Evolutionary conservation across 2,888 invertebrate species (phyloP).

Genomic region (Cyrtodaria siliqua): DNA sequence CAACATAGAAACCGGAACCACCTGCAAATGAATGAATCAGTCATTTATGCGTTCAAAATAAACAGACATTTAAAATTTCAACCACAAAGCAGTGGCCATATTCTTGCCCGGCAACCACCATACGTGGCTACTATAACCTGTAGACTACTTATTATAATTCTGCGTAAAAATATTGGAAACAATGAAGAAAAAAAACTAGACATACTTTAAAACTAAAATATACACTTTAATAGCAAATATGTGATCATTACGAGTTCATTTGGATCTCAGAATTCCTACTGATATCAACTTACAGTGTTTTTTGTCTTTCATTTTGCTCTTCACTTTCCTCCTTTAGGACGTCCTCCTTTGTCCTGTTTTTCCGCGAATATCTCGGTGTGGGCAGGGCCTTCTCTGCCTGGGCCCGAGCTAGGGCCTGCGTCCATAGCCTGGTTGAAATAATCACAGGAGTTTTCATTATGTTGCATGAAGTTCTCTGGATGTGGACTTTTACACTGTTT

Average conservation of each 20-base stretch:
- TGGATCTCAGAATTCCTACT: background rate
- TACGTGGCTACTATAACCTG: too few species aligned
- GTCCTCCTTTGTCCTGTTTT: constrained; percentile 65
- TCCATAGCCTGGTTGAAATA: constrained; percentile 55
- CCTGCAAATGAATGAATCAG: constrained; percentile 39
- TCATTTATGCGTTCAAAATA: background rate
- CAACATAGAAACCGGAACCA: constrained; percentile 55
- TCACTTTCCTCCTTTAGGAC: constrained; percentile 59
- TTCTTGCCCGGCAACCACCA: too few species aligned
- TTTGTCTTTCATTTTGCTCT: constrained; percentile 46
- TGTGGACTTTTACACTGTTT: too few species aligned
- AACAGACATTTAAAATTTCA: background rate
- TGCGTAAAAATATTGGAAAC: too few species aligned
- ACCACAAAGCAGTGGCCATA: too few species aligned
- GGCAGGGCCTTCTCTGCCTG: constrained; percentile 65
- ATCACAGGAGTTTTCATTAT: too few species aligned
- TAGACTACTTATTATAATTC: too few species aligned
- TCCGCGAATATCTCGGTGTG: constrained; percentile 60
- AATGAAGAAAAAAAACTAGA: too few species aligned
- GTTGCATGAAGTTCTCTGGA: too few species aligned
- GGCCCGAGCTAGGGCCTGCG: constrained; percentile 60
- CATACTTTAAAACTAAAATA: background rate
- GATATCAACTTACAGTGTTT: constrained; percentile 43
- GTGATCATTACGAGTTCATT: background rate
- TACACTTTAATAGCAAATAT: background rate